Evolutionary conservation across 1,140 invertebrate genomes (phyloP).

Genomic region (Chymomyza costata): DNA sequence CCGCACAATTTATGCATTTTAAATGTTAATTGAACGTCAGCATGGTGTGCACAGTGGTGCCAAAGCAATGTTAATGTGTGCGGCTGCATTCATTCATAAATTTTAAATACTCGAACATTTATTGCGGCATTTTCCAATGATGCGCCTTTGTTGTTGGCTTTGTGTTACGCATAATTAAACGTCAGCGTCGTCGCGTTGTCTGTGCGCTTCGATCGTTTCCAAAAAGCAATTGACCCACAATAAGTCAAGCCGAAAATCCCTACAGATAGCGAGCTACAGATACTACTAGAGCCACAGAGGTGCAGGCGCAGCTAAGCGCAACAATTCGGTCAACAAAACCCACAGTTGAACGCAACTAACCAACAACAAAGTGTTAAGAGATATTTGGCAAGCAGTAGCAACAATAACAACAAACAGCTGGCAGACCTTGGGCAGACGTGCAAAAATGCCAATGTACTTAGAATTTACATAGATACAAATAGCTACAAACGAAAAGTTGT

Average conservation of each 20-base stretch:
- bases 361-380: conserved; percentile 30
- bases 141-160: conserved; percentile 24
- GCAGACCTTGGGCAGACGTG: conserved; percentile 20
- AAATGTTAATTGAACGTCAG: conserved; percentile 39
- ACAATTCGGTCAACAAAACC: too few species aligned
- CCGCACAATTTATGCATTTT: conserved; percentile 50
- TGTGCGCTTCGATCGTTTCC: conserved; percentile 26
- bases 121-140: conserved; percentile 25
- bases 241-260: conserved; percentile 5
- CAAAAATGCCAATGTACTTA: conserved; percentile 28
- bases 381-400: conserved; percentile 20
- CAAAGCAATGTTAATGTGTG: background rate
- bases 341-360: too few species aligned
- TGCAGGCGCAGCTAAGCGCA: too few species aligned
- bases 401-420: too few species aligned
- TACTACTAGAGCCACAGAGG: conserved; percentile 5
- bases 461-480: conserved; percentile 40
- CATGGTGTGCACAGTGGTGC: conserved; percentile 15
- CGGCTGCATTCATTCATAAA: conserved; percentile 39
- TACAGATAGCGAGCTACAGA: conserved; percentile 2
- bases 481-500: conserved; percentile 24
- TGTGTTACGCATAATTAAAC: conserved; percentile 69
- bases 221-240: conserved; percentile 53
- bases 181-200: conserved; percentile 43
- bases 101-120: conserved; percentile 39